Base-by-base conservation (phyloP, 2,888 invertebrate species). In the Rambutsinella grinnellia region DNA sequence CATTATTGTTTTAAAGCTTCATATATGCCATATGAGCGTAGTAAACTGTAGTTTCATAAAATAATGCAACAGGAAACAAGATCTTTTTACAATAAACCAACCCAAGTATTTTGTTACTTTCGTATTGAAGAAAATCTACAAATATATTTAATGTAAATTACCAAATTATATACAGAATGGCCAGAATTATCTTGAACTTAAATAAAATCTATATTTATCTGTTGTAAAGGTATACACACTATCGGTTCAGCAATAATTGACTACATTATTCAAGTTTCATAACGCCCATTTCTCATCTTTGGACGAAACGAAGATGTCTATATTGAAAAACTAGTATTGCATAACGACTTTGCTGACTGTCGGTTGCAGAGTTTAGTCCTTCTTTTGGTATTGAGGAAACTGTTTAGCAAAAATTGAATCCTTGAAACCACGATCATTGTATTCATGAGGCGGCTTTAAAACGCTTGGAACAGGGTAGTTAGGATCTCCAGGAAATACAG, bases 341-440 rank as follows among this genome's bases (percentile, higher is more conserved):
- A n/a, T n/a, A n/a, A n/a, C n/a, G n/a, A n/a, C n/a, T n/a, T n/a
- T n/a, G n/a, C n/a, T n/a, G n/a, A n/a, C n/a, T n/a, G n/a, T n/a
- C n/a, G n/a, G n/a, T n/a, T n/a, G n/a, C n/a, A n/a, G n/a, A n/a
- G n/a, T n/a, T n/a, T n/a, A n/a, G n/a, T n/a, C n/a, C n/a, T n/a
- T n/a, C n/a, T 71, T 69, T 24, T 51, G 49, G 28, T 70, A 72
- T 28, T 72, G 72, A 21, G 65, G 65, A 28, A 49, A 68, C 8
- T 75, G 67, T 44, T 79, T 63, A 27, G 75, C 80, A 27, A 84
- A 81, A 36, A 81, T 62, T 27, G 92, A 89, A 0, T 90, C 86
- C 79, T 93, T 91, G 85, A 95, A 96, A 47, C 92, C 93, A 85
- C 91, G 90, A 78, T 89, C 88, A 60, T 90, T 91, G 88, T 93